Percentiles rank a stretch among this genome's conserved stretches.
These are phyloP conservation scores for Dicrostonyx torquatus DNA, from an alignment of 2,797 vertebrate species.

Conservation along the genomic window DNA sequence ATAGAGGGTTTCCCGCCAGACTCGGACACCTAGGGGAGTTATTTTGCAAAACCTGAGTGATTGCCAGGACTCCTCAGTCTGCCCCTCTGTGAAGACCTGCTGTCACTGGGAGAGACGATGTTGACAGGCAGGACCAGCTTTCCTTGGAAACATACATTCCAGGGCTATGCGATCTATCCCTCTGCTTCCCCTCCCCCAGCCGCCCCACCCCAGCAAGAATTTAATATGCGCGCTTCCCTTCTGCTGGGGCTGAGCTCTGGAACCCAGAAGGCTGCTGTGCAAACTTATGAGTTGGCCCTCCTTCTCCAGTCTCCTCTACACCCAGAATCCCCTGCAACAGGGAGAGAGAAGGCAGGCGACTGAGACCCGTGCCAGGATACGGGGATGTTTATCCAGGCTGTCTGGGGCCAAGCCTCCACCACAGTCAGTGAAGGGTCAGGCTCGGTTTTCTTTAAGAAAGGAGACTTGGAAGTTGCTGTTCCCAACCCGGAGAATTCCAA, in stretches of 20 bases:
- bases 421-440: constrained; percentile 42
- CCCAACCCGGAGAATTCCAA: constrained; percentile 58
- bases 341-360: neutral
- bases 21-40: neutral
- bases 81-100: constrained; percentile 65
- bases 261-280: constrained; percentile 13
- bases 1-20: constrained; percentile 61
- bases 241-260: neutral
- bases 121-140: constrained; percentile 68
- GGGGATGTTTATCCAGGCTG: constrained; percentile 11
- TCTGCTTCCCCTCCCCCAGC: neutral
- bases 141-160: constrained; percentile 30
- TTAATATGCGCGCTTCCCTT: neutral
- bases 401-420: neutral
- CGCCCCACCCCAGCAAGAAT: neutral
- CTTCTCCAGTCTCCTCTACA: neutral
- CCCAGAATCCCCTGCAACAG: neutral
- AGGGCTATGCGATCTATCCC: constrained; percentile 58
- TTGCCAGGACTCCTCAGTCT: constrained; percentile 55
- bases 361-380: neutral
- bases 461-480: constrained; percentile 47
- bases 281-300: neutral
- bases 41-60: constrained; percentile 67
- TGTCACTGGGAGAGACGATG: constrained; percentile 54
- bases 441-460: constrained; percentile 59